Base-by-base conservation (phyloP, 1,140 invertebrate species). In the Nylanderia fulva region DNA sequence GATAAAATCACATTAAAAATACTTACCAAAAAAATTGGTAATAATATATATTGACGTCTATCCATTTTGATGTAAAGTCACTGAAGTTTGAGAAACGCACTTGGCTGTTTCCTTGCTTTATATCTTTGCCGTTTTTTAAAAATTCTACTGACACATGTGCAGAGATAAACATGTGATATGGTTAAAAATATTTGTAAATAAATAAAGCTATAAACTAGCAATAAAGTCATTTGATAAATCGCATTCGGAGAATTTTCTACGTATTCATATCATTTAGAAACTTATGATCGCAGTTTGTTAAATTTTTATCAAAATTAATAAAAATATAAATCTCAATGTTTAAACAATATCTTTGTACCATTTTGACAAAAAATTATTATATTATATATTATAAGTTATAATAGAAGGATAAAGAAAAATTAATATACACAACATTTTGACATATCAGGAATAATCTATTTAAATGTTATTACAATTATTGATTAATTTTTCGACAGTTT, bases 21-120 rank as follows among this genome's bases (percentile, higher is more conserved):
- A 77, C 60, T 64, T 48, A 64, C 75, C 75, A 63, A 42, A 48
- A 77, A 21, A 24, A 64, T n/a, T n/a, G 36, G 9, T 8, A 76
- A 39, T 33, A 39, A n/a, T 39, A 6, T 15, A 27, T 0, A 7
- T 24, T 0, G 11, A n/a, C 9, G 36, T 48, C 1, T 45, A 58
- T 24, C 13, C 56, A 77, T 77, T 63, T 60, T 63, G 24, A 48
- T 18, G n/a, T 27, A n/a, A 15, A 33, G 7, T 48, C 33, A 13
- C 0, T 8, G 24, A 27, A 33, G 52, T 29, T 64, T 18, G 13
- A 18, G 0, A 3, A 1, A 7, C n/a, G 3, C 29, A 33, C 27
- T 48, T 15, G 13, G 3, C 15, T 4, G 13, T 48, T 33, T 77
- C 27, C 27, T 79, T 79, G 29, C 48, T 4, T 48, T 18, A 48